phyloP scores from a whole-genome alignment of 2,888 invertebrate genomes.

The Zaprionus bogoriensis region DNA sequence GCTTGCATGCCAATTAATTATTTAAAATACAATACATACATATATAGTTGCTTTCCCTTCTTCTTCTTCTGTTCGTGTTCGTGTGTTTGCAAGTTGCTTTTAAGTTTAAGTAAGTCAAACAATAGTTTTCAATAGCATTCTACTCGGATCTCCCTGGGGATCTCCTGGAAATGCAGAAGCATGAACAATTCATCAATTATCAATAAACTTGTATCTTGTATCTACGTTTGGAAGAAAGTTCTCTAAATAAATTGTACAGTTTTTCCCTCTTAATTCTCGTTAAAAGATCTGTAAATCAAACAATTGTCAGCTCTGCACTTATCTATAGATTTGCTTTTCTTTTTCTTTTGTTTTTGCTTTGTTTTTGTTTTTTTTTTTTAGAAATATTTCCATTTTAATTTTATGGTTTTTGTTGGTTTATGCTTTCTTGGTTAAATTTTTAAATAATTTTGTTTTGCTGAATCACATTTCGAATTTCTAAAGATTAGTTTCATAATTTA shows the following conservation, averaged over 20 bases:
- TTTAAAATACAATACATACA: slow-evolving; percentile 58
- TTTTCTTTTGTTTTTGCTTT: slow-evolving; percentile 21
- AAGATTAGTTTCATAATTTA: slow-evolving; percentile 71
- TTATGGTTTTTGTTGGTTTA: slow-evolving; percentile 17
- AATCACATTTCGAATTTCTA: slow-evolving; percentile 76
- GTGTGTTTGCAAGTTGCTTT: too few species aligned
- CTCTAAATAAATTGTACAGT: slow-evolving; percentile 33
- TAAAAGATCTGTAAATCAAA: slow-evolving; percentile 33
- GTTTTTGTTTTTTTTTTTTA: slow-evolving; percentile 12
- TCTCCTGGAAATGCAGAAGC: slow-evolving; percentile 50
- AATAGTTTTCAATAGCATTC: too few species aligned
- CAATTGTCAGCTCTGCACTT: slow-evolving; percentile 48
- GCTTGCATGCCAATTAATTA: slow-evolving; percentile 39
- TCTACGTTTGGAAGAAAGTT: slow-evolving; percentile 66
- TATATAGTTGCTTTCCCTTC: slow-evolving; percentile 20
- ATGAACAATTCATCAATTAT: slow-evolving; percentile 45
- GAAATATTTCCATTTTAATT: slow-evolving; percentile 7
- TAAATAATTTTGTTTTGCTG: slow-evolving; percentile 56
- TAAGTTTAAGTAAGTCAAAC: slow-evolving; percentile 1
- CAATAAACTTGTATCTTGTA: slow-evolving; percentile 31
- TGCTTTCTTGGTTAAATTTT: slow-evolving; percentile 38
- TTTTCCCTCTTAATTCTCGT: slow-evolving; percentile 23
- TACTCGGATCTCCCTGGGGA: too few species aligned
- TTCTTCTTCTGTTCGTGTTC: too few species aligned
- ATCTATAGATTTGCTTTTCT: slow-evolving; percentile 25